Percentiles rank a stretch among this genome's conserved stretches.
phyloP scores from a whole-genome alignment of 2,888 invertebrate species.

The Conus canariensis region DNA sequence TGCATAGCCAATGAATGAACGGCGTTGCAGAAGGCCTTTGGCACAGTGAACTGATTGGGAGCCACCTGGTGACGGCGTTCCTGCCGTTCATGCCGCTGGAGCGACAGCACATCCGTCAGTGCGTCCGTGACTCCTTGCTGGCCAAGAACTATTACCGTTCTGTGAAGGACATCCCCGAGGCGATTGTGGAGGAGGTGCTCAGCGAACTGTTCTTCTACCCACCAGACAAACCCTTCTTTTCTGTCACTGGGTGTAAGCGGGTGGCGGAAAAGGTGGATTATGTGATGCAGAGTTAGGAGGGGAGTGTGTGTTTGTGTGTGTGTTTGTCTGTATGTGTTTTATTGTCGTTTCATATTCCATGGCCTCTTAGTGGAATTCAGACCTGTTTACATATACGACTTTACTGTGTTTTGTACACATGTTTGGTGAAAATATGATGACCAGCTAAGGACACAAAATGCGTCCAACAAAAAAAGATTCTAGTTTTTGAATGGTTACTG shows the following conservation, averaged over 20 bases:
- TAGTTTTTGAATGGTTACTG: too few relatives aligned
- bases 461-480: too few relatives aligned
- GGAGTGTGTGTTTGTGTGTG: background rate
- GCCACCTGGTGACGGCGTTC: constrained; percentile 93
- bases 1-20: too few relatives aligned
- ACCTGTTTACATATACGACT: too few relatives aligned
- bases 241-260: constrained; percentile 93
- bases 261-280: constrained; percentile 85
- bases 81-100: constrained; percentile 97
- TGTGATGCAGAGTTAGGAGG: constrained; percentile 55
- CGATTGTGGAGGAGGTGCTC: constrained; percentile 83
- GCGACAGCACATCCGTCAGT: constrained; percentile 88
- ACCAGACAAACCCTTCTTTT: constrained; percentile 86
- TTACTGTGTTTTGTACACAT: too few relatives aligned
- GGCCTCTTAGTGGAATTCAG: too few relatives aligned
- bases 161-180: constrained; percentile 37
- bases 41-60: constrained; percentile 89
- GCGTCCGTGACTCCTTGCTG: constrained; percentile 86
- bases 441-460: too few relatives aligned
- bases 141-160: constrained; percentile 52
- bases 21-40: constrained; percentile 87
- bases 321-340: background rate
- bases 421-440: too few relatives aligned
- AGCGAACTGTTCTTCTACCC: constrained; percentile 87
- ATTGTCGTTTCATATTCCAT: too few relatives aligned